Evolutionary conservation across 92 coral and sea anemone species (phyloP).

Genomic region (Epizoanthus stellaris): DNA sequence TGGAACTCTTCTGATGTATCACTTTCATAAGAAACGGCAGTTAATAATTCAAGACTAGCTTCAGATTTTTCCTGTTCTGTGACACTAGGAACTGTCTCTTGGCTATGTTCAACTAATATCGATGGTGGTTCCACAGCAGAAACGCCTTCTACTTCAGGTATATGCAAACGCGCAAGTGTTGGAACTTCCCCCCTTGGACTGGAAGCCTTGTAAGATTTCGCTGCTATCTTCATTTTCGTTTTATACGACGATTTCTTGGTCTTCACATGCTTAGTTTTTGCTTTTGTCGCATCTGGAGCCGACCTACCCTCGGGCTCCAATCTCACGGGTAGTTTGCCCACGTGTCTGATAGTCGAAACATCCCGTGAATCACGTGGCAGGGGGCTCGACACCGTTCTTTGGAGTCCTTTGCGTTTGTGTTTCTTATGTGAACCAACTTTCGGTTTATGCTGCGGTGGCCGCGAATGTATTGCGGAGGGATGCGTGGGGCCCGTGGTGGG

Average conservation of each 20-base stretch:
- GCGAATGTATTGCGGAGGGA: constrained; percentile 16
- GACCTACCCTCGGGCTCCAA: constrained; percentile 36
- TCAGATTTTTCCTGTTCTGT: constrained; percentile 1
- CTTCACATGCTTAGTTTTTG: constrained; percentile 18
- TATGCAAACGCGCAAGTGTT: not conserved
- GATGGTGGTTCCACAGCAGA: not conserved
- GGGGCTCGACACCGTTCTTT: constrained; percentile 37
- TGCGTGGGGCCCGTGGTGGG: constrained; percentile 26
- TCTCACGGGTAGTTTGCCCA: not conserved
- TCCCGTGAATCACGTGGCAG: constrained; percentile 26
- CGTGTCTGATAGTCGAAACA: constrained; percentile 8
- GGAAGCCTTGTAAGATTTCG: constrained; percentile 33
- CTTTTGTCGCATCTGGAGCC: constrained; percentile 15
- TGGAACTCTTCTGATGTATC: constrained; percentile 29
- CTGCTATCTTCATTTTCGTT: constrained; percentile 41
- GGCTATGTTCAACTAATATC: not conserved
- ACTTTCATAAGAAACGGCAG: constrained; percentile 20
- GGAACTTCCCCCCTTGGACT: not conserved
- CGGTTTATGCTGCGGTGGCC: constrained; percentile 22
- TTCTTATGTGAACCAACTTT: not conserved
- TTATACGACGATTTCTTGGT: constrained; percentile 30
- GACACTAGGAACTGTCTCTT: constrained; percentile 9
- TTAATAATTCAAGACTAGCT: constrained; percentile 9
- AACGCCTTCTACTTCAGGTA: not conserved
- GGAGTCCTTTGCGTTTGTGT: constrained; percentile 18